Percentiles rank a stretch among this genome's conserved stretches.
phyloP scores from a whole-genome alignment of 2,888 invertebrate species.

The Sialis lutaria region DNA sequence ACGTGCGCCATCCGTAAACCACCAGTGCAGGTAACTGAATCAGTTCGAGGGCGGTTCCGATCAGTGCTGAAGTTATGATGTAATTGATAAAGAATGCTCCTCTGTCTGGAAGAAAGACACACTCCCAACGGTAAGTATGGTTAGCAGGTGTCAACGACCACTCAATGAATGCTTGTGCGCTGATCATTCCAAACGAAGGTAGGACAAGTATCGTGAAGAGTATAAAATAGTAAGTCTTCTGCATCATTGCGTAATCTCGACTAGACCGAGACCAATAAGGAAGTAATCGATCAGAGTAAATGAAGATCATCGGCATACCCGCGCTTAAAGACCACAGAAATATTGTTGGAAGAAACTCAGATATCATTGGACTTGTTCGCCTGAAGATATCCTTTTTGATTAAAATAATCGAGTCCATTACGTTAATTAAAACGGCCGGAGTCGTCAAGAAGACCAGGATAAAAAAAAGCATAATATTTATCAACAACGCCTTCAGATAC shows the following conservation, averaged over 20 bases:
- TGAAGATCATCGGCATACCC: constrained; percentile 77
- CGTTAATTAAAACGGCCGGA: constrained; percentile 70
- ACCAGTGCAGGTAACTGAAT: constrained; percentile 85
- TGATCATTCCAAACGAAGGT: constrained; percentile 81
- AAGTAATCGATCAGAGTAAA: constrained; percentile 78
- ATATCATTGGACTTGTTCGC: constrained; percentile 47
- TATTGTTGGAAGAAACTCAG: constrained; percentile 80
- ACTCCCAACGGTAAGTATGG: constrained; percentile 63
- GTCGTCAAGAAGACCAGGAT: constrained; percentile 84
- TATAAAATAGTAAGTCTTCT: constrained; percentile 80
- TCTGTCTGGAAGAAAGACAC: constrained; percentile 87
- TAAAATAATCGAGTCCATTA: constrained; percentile 35
- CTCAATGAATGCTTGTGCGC: constrained; percentile 61
- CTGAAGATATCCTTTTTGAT: constrained; percentile 30
- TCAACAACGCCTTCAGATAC: constrained; percentile 68
- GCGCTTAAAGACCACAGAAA: constrained; percentile 79
- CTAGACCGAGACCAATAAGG: constrained; percentile 89
- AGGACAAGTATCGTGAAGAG: constrained; percentile 87
- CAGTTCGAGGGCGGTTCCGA: constrained; percentile 80
- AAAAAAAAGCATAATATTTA: constrained; percentile 65
- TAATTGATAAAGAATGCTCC: constrained; percentile 96
- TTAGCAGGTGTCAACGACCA: constrained; percentile 51
- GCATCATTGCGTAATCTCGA: constrained; percentile 85
- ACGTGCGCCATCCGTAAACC: constrained; percentile 66
- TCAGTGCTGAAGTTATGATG: constrained; percentile 81